These are phyloP conservation scores for Lynx canadensis DNA, from an alignment of 2,113 vertebrate species.

Conservation along the genomic window DNA sequence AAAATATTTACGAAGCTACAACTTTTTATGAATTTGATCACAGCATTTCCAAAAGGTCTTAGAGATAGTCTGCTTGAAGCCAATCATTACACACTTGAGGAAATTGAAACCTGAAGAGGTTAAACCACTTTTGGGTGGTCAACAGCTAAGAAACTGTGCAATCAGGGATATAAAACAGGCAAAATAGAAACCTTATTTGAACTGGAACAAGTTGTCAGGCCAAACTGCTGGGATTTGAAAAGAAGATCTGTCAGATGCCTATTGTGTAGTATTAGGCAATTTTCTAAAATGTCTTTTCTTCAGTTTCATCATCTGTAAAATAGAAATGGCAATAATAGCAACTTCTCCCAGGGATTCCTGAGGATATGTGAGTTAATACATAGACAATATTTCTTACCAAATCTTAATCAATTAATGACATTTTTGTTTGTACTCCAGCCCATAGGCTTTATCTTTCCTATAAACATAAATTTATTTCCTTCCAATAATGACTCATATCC, in stretches of 20 bases:
- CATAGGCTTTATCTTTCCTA: neutral
- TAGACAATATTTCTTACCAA: neutral
- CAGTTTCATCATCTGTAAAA: neutral
- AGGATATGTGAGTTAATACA: neutral
- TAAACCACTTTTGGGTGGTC: neutral
- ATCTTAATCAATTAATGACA: neutral
- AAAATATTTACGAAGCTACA: neutral
- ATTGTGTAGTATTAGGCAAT: neutral
- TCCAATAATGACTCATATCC: neutral
- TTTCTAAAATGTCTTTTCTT: neutral
- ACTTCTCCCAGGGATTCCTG: neutral
- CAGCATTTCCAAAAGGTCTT: neutral
- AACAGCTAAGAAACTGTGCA: neutral
- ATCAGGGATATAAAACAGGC: neutral
- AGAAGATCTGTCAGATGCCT: neutral
- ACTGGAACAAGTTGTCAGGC: no score
- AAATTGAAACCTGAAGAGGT: neutral
- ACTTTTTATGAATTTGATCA: neutral
- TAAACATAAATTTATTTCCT: neutral
- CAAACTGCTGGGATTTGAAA: neutral
- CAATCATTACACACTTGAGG: neutral
- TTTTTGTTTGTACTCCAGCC: neutral
- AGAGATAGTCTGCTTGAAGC: neutral
- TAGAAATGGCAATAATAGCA: neutral
- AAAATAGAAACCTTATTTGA: neutral